Percentiles rank a stretch among this genome's conserved stretches.
These are phyloP conservation scores for Caenorhabditis elegans DNA, from an alignment of 1,140 invertebrate genomes.

Conservation along the genomic window WBcel235 BX284602.5:14350501-14351000, in stretches of 20 bases:
- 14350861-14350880: not conserved
- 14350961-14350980: constrained; percentile 81
- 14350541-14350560: not conserved
- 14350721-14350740: not conserved
- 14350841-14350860: not conserved
- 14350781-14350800: not conserved
- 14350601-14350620: not conserved
- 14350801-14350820: not conserved
- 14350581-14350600: not conserved
- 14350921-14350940: constrained; percentile 91
- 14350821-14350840: not conserved
- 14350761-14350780: too few species aligned
- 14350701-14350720: not conserved
- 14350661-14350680: too few species aligned
- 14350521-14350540: too few species aligned
- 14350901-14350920: constrained; percentile 76
- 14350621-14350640: not conserved
- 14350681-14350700: not conserved
- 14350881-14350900: not conserved
- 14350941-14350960: constrained; percentile 85
- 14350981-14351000: constrained; percentile 91
- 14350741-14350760: too few species aligned
- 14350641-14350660: not conserved
- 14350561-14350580: not conserved
- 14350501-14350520: too few species aligned